Evolutionary conservation across 2,888 invertebrate species (phyloP).

Genomic region (Acrobasis consociella): DNA sequence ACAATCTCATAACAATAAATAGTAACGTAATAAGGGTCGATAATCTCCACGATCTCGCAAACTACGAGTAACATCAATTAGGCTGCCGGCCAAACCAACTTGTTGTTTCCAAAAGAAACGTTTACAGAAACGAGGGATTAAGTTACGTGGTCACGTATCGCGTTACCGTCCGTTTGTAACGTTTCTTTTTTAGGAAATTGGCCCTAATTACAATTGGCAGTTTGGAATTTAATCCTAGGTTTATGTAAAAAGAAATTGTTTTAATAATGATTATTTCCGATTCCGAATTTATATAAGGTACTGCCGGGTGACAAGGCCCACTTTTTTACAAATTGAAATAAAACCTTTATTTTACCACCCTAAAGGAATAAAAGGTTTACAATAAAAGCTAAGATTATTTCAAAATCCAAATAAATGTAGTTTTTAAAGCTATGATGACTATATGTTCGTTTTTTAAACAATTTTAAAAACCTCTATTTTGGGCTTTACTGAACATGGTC

Average conservation of each 20-base stretch:
- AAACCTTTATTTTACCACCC: no score
- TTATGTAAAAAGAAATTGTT: neutral
- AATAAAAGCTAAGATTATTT: no score
- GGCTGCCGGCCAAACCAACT: constrained; percentile 11
- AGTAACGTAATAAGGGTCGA: constrained; percentile 7
- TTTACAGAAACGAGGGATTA: constrained; percentile 5
- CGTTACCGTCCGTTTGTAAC: constrained; percentile 10
- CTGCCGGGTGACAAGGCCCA: no score
- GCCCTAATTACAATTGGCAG: constrained; percentile 7
- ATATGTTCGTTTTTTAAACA: no score
- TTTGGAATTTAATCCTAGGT: neutral
- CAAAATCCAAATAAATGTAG: no score
- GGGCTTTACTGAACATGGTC: no score
- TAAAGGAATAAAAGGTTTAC: no score
- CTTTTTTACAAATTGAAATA: no score
- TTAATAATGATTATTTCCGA: neutral
- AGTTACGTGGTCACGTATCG: constrained; percentile 16
- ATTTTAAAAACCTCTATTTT: no score
- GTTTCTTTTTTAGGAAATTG: constrained; percentile 17
- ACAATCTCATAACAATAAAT: neutral
- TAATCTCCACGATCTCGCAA: constrained; percentile 11
- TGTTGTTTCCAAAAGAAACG: constrained; percentile 9
- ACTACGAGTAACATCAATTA: constrained; percentile 8
- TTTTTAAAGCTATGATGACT: no score
- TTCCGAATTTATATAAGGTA: no score